These are phyloP conservation scores for Phrynocephalus guinanensis DNA, from an alignment of 2,797 vertebrate genomes.

Conservation along the genomic window DNA sequence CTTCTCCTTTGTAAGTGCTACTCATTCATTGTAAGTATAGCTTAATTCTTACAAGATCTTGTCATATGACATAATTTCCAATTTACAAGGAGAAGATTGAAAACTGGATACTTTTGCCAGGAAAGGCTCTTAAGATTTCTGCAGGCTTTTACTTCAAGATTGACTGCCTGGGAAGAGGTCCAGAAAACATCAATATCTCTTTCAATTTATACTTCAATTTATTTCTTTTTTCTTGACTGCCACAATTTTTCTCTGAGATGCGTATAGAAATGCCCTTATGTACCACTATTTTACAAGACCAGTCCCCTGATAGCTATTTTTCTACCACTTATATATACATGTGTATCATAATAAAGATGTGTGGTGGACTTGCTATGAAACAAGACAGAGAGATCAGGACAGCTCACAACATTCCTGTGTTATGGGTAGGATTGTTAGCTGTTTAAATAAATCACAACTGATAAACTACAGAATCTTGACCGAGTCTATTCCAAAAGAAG, in stretches of 20 bases:
- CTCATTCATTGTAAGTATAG: slow-evolving; percentile 18
- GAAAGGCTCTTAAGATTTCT: slow-evolving; percentile 23
- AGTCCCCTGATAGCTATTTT: background rate
- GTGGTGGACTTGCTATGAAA: background rate
- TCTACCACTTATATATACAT: background rate
- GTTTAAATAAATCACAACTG: background rate
- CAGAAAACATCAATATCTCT: slow-evolving; percentile 33
- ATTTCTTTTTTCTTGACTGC: slow-evolving; percentile 19
- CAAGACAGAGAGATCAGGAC: background rate
- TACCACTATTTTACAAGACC: slow-evolving; percentile 19
- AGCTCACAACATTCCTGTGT: background rate
- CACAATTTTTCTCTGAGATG: slow-evolving; percentile 24
- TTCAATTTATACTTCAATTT: slow-evolving; percentile 19
- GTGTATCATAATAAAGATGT: background rate
- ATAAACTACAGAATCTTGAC: background rate
- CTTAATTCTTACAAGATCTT: slow-evolving; percentile 22
- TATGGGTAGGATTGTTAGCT: background rate
- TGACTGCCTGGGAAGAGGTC: slow-evolving; percentile 13
- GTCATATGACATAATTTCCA: slow-evolving; percentile 31
- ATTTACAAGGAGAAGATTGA: slow-evolving; percentile 26
- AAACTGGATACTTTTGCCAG: background rate
- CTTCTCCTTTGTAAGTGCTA: slow-evolving; percentile 11
- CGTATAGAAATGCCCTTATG: slow-evolving; percentile 14
- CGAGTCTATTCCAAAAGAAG: background rate
- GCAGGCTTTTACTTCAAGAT: slow-evolving; percentile 1